These are phyloP conservation scores for Hymenopus coronatus DNA, from an alignment of 2,888 invertebrate genomes.

Conservation along the genomic window DNA sequence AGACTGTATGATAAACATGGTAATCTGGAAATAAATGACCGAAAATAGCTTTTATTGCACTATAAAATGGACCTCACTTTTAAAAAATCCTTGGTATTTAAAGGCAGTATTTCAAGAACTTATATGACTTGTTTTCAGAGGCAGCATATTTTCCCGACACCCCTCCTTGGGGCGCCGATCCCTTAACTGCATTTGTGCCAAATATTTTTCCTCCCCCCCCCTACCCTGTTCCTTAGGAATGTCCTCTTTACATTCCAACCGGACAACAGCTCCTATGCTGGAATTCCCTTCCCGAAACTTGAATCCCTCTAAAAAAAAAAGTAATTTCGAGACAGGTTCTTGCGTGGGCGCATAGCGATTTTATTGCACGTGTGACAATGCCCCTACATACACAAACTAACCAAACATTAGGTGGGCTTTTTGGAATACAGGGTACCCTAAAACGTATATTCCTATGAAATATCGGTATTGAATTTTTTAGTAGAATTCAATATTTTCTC, in stretches of 20 bases:
- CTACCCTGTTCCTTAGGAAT: background rate
- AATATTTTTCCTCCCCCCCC: background rate
- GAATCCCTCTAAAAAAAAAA: background rate
- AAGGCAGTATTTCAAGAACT: background rate
- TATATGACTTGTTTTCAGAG: background rate
- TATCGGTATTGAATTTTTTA: too few relatives aligned
- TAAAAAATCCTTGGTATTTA: too few relatives aligned
- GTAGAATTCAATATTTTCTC: too few relatives aligned
- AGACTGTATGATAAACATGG: too few relatives aligned
- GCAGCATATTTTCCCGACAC: background rate
- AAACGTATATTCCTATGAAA: too few relatives aligned
- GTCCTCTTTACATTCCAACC: background rate
- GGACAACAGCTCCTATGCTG: background rate
- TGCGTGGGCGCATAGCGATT: background rate
- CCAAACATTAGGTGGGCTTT: background rate
- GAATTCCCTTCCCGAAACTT: background rate
- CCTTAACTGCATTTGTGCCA: background rate
- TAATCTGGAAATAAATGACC: too few relatives aligned
- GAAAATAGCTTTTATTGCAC: too few relatives aligned
- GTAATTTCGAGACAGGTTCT: background rate
- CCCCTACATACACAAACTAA: background rate
- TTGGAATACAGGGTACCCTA: too few relatives aligned
- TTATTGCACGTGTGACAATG: background rate
- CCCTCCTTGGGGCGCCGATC: background rate
- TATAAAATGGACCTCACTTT: too few relatives aligned